Conservation (phyloP, 2,797 vertebrate species). For the Acipenser transmontanus region DNA sequence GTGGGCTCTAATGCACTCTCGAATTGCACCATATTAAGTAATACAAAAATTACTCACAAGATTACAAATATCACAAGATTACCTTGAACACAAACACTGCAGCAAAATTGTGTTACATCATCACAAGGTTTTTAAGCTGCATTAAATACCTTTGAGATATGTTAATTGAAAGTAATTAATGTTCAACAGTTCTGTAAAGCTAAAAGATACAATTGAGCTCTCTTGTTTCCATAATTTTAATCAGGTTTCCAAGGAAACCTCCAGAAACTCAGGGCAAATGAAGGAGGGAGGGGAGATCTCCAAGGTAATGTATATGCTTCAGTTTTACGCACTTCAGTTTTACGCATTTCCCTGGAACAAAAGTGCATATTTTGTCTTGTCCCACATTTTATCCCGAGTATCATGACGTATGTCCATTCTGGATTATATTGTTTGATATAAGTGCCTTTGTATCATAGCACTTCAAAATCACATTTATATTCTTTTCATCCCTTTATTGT, state of each 20-base stretch:
- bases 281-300: constrained; percentile 31
- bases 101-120: no score
- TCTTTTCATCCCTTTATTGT: no score
- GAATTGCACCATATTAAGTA: no score
- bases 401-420: neutral
- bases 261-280: constrained; percentile 50
- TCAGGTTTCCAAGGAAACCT: constrained; percentile 54
- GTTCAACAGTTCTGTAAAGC: constrained; percentile 14
- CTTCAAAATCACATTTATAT: no score
- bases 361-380: constrained; percentile 12
- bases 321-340: constrained; percentile 16
- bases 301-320: constrained; percentile 48
- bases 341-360: constrained; percentile 7
- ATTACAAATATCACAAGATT: no score
- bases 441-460: no score
- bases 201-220: constrained; percentile 27
- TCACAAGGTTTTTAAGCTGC: no score
- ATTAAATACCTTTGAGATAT: neutral
- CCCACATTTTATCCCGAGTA: constrained; percentile 16
- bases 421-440: neutral
- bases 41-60: no score
- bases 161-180: constrained; percentile 23
- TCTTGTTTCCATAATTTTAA: constrained; percentile 45
- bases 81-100: no score
- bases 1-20: no score